Evolutionary conservation across 2,113 vertebrate species (phyloP), one percentile per base, ranked within the genome.

Genomic region (Mormoops blainvillei): DNA sequence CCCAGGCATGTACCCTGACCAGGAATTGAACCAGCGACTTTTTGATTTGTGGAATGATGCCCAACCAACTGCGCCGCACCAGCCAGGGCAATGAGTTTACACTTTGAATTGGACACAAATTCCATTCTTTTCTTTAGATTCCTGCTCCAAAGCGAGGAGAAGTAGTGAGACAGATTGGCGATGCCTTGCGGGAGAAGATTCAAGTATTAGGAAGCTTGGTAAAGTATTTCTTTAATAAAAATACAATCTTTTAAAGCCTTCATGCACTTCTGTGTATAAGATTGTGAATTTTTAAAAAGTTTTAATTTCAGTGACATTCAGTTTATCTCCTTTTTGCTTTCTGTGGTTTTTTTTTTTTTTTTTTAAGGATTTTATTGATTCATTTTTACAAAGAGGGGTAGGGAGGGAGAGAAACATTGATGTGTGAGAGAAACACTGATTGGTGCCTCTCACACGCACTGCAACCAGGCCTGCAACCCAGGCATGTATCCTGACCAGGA

Each of bases 81-180:
- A 15, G 41, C 26, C 28, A 31, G 16, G 43, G 43, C 45, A 19
- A 48, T 5, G 1, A 50, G 9, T 43, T 50, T 36, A 18, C 3
- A 43, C 68, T 48, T 87, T 45, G 68, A 63, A 41, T 84, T 36
- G 38, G n/a, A 89, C 7, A 86, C 73, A 87, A 71, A 48, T 84
- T 89, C 28, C 2, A 15, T 87, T 91, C 15, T 96, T 98, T 95
- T 12, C 83, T 20, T 97, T 97, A 99, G 99, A 97, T 99, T 97
- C 99, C 99, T 24, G 99, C 99, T 87, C 99, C 99, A 1, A 99
- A 99, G 95, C 98, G 99, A 98, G 99, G 99, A 89, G 99, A 99
- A 98, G 98, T 99, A 77, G 99, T 99, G 78, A 98, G 99, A 91
- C 99, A 99, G 98, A 99, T 99, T 94, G 99, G 99, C 8, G 99